phyloP scores from a whole-genome alignment of 2,797 vertebrate genomes.

The Sebastes wilsoni region DNA sequence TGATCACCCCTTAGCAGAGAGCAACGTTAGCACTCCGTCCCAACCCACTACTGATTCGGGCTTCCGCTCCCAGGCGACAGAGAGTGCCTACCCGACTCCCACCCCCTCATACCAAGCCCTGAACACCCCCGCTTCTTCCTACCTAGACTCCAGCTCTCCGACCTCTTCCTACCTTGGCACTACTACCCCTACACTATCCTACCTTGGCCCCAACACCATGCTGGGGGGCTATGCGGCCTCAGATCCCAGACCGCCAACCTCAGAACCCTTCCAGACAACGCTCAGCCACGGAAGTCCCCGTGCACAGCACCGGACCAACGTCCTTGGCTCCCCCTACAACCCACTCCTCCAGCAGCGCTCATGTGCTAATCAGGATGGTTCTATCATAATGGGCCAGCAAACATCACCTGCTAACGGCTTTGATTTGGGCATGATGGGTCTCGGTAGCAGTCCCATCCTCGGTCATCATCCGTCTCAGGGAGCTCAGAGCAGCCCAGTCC shows the following conservation, averaged over 20 bases:
- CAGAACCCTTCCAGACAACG: constrained; percentile 69
- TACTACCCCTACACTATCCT: constrained; percentile 50
- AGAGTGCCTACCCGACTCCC: constrained; percentile 68
- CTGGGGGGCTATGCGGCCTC: constrained; percentile 67
- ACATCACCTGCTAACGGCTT: constrained; percentile 68
- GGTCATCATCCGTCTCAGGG: constrained; percentile 59
- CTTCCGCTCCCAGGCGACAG: constrained; percentile 85
- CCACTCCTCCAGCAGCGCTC: constrained; percentile 80
- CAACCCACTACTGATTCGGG: constrained; percentile 83
- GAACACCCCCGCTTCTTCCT: constrained; percentile 73
- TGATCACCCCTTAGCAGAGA: constrained; percentile 82
- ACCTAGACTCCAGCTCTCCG: constrained; percentile 83
- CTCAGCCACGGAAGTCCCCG: constrained; percentile 81
- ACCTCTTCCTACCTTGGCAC: constrained; percentile 65
- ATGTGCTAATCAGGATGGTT: constrained; percentile 61
- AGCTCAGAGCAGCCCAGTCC: constrained; percentile 73
- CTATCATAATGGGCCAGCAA: constrained; percentile 47
- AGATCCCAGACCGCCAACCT: constrained; percentile 68
- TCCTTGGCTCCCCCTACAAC: constrained; percentile 78
- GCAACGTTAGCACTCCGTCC: constrained; percentile 83
- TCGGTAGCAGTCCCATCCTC: constrained; percentile 63
- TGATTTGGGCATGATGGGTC: constrained; percentile 39
- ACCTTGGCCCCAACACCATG: constrained; percentile 58
- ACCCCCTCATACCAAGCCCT: constrained; percentile 72
- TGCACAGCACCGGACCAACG: constrained; percentile 82